phyloP scores from a whole-genome alignment of 2,888 invertebrate species.

The Drosophila hamatofila region DNA sequence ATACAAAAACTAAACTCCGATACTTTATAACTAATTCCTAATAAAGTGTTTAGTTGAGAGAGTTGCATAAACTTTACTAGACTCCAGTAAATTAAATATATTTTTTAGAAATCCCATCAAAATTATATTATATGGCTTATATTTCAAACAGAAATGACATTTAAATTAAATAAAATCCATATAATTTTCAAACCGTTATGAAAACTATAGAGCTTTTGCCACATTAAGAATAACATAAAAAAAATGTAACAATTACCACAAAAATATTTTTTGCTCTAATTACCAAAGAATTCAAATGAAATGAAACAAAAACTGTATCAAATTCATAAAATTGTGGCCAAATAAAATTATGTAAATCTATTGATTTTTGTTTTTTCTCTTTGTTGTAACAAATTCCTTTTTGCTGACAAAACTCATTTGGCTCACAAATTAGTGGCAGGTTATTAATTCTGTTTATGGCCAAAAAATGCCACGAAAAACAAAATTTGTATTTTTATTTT shows the following conservation, averaged over 20 bases:
- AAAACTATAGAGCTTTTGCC: background rate
- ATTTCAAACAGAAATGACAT: background rate
- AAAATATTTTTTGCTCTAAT: constrained; percentile 2
- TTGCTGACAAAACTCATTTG: constrained; percentile 41
- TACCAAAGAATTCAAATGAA: background rate
- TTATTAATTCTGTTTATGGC: constrained; percentile 56
- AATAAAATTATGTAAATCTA: constrained; percentile 33
- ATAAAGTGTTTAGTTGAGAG: no score
- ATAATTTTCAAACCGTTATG: no score
- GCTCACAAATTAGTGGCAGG: constrained; percentile 32
- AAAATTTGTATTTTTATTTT: background rate
- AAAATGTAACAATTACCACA: background rate
- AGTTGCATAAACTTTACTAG: no score
- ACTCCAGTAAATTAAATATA: no score
- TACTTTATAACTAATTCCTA: no score
- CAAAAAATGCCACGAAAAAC: constrained; percentile 16
- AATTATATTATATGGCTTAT: background rate
- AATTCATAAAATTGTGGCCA: background rate
- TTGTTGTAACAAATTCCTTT: constrained; percentile 7
- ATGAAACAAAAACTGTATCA: background rate
- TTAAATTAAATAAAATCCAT: background rate
- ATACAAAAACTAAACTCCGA: no score
- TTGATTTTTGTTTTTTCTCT: constrained; percentile 21
- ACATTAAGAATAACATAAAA: background rate
- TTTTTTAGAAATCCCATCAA: no score